phyloP scores from a whole-genome alignment of 1,140 invertebrate species.

The Lanistes nyassanus region DNA sequence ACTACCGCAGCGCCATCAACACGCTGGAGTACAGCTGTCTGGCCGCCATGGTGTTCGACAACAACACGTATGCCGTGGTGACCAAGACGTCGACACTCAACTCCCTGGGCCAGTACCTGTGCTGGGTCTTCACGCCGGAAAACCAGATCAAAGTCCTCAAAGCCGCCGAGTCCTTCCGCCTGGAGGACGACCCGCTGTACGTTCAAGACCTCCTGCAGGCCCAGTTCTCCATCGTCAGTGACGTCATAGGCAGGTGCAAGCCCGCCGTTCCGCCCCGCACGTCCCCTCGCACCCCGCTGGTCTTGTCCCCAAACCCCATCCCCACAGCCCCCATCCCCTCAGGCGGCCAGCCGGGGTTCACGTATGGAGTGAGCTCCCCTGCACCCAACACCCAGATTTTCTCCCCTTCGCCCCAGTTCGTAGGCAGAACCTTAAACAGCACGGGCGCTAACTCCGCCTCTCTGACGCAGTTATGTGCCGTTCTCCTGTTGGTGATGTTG shows the following conservation, averaged over 20 bases:
- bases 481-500: too few species aligned
- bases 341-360: not conserved
- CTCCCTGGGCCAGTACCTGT: conserved; percentile 33
- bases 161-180: conserved; percentile 20
- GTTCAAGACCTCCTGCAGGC: conserved; percentile 19
- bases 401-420: not conserved
- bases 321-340: not conserved
- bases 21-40: conserved; percentile 37
- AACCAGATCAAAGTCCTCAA: conserved; percentile 31
- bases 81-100: conserved; percentile 27
- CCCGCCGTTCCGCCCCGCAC: not conserved
- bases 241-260: conserved; percentile 14
- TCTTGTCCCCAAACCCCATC: not conserved
- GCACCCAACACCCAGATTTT: not conserved
- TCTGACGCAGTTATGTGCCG: too few species aligned
- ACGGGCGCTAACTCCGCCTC: too few species aligned
- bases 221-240: conserved; percentile 23
- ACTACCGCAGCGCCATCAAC: not conserved
- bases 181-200: conserved; percentile 15
- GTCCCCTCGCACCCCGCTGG: not conserved
- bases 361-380: not conserved
- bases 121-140: conserved; percentile 39
- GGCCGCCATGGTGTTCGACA: conserved; percentile 36
- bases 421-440: too few species aligned
- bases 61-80: conserved; percentile 36